Conservation (phyloP, 2,888 invertebrate genomes). For the Stenchaetothrips biformis region DNA sequence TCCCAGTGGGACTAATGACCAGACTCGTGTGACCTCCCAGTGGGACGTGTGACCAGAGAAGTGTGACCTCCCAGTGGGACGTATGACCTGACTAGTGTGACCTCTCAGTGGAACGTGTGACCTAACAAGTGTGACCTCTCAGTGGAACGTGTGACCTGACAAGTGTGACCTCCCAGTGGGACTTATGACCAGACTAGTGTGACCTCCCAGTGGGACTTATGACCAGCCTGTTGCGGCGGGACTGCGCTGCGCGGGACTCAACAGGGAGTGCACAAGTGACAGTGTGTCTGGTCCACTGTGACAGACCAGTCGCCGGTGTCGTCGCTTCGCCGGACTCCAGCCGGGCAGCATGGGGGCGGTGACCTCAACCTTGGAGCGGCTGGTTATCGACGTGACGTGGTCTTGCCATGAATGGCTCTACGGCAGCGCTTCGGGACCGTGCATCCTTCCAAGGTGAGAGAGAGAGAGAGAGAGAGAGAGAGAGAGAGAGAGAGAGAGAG, state of each 20-base stretch:
- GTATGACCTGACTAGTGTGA: background rate
- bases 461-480: background rate
- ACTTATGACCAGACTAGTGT: background rate
- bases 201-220: background rate
- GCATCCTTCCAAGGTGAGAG: background rate
- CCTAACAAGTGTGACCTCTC: background rate
- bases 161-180: background rate
- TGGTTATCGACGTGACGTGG: conserved; percentile 9
- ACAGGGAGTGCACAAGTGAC: too few relatives aligned
- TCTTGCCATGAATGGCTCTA: conserved; percentile 14
- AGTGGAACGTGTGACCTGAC: background rate
- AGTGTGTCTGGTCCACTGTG: background rate
- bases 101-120: background rate
- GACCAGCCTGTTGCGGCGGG: too few relatives aligned
- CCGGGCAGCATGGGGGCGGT: background rate
- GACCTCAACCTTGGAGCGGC: conserved; percentile 9
- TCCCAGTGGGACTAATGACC: background rate
- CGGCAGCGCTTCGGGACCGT: background rate
- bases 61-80: background rate
- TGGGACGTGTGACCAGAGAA: background rate
- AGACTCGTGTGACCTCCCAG: too few relatives aligned
- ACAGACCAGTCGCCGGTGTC: too few relatives aligned
- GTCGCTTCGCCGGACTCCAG: too few relatives aligned
- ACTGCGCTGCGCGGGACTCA: too few relatives aligned
- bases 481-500: background rate